Percentiles rank a stretch among this genome's conserved stretches.
These are phyloP conservation scores for Neodon shergylaensis DNA, from an alignment of 2,113 vertebrate species.

Conservation along the genomic window DNA sequence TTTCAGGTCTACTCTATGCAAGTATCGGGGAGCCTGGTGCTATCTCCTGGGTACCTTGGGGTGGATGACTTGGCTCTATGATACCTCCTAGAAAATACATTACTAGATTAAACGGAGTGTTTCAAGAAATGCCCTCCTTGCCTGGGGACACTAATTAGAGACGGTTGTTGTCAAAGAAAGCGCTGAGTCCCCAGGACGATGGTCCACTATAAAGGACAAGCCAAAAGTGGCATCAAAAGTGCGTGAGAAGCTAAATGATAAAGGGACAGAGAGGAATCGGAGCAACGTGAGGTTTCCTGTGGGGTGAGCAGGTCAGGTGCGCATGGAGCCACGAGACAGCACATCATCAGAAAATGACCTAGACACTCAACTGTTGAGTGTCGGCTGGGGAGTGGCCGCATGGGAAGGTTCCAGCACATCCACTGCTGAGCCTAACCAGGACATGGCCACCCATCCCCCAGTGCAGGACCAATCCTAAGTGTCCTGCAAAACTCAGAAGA, in stretches of 20 bases:
- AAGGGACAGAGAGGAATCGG: neutral
- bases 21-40: neutral
- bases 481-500: neutral
- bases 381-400: neutral
- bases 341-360: neutral
- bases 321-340: neutral
- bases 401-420: neutral
- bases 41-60: neutral
- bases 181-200: neutral
- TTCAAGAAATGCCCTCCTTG: neutral
- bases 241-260: fast-evolving
- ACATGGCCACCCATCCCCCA: neutral
- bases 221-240: neutral
- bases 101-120: neutral
- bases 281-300: no score
- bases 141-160: no score
- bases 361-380: fast-evolving
- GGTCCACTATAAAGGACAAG: neutral
- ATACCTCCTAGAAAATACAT: neutral
- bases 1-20: neutral
- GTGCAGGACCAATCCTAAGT: neutral
- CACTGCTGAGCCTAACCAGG: neutral
- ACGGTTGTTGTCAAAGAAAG: neutral
- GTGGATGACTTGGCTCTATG: neutral
- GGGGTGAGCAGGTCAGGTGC: no score